Evolutionary conservation across 1,140 invertebrate genomes (phyloP).

Genomic region (Coelopa frigida): DNA sequence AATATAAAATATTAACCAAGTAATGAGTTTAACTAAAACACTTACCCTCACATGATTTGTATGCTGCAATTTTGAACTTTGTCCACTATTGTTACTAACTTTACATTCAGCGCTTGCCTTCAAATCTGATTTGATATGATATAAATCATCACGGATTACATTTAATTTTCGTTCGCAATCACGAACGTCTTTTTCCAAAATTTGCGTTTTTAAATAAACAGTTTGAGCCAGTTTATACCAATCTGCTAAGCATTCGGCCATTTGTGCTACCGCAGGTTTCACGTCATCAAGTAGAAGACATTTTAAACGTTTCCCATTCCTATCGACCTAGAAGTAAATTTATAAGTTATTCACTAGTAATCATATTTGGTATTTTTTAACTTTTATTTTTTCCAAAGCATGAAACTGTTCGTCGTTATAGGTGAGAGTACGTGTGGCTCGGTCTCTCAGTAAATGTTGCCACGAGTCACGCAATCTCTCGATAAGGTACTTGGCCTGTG

Average conservation of each 20-base stretch:
- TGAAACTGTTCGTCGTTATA: constrained; percentile 94
- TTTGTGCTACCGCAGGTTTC: constrained; percentile 55
- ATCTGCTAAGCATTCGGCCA: constrained; percentile 66
- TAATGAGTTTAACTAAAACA: too few relatives aligned
- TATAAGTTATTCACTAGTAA: too few relatives aligned
- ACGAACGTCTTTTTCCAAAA: constrained; percentile 61
- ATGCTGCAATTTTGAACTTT: constrained; percentile 36
- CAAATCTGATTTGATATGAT: constrained; percentile 32
- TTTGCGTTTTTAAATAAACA: constrained; percentile 61
- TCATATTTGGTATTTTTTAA: constrained; percentile 22
- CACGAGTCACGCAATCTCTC: constrained; percentile 79
- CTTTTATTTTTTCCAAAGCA: constrained; percentile 73
- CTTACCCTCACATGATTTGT: constrained; percentile 23
- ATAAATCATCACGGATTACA: constrained; percentile 33
- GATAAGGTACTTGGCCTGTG: constrained; percentile 65
- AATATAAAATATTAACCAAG: too few relatives aligned
- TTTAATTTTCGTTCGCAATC: constrained; percentile 47
- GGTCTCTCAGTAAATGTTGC: constrained; percentile 82
- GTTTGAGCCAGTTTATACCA: constrained; percentile 79
- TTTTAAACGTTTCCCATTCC: constrained; percentile 62
- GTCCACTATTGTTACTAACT: constrained; percentile 30
- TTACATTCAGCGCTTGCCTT: constrained; percentile 30
- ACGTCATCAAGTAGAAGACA: constrained; percentile 58
- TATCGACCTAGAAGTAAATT: constrained; percentile 30
- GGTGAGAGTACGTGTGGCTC: constrained; percentile 73